Evolutionary conservation across 2,797 vertebrate species (phyloP), one percentile per base, ranked within the genome.

Genomic region (Galaxias olidus): DNA sequence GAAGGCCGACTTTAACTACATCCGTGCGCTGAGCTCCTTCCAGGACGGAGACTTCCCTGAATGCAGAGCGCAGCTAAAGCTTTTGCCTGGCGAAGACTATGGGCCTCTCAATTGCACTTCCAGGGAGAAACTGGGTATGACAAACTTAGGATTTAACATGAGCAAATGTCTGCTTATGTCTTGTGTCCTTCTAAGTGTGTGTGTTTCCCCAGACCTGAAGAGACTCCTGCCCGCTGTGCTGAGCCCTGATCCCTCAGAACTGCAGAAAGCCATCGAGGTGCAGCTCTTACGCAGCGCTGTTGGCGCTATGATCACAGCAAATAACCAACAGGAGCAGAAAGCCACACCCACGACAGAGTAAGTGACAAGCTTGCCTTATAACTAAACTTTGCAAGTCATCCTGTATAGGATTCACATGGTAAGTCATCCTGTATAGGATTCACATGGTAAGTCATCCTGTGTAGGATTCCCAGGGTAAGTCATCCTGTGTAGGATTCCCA

Each of bases 181-280:
- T 11, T 15, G 19, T 65, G 47, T 44, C 17, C 55, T 56, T 18
- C n/a, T n/a, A 10, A 17, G 14, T 30, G 17, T 65, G 13, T 71
- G 7, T 68, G 5, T 62, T 11, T 66, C 13, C 30, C 10, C 75
- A 99, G 98, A 99, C 78, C 91, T 99, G 83, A 98, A 98, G 88
- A 93, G 94, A 65, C 93, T 99, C 6, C 94, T 99, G 74, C 96
- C 98, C 48, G 95, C 93, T 64, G 90, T 97, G 86, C 79, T 96
- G 69, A 98, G 96, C 84, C 97, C 97, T 58, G 96, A 98, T 87
- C 96, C 97, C 3, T 92, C 91, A 8, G 98, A 99, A 86, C 94
- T 99, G 76, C 96, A 99, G 86, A 96, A 98, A 84, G 95, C 96
- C 72, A 95, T 99, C 48, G 98, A 99, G 88, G 95, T 98, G 19